Percentiles rank a stretch among this genome's conserved stretches.
Conservation (phyloP, 1,140 invertebrate genomes). For the Drosophila lacertosa region DNA sequence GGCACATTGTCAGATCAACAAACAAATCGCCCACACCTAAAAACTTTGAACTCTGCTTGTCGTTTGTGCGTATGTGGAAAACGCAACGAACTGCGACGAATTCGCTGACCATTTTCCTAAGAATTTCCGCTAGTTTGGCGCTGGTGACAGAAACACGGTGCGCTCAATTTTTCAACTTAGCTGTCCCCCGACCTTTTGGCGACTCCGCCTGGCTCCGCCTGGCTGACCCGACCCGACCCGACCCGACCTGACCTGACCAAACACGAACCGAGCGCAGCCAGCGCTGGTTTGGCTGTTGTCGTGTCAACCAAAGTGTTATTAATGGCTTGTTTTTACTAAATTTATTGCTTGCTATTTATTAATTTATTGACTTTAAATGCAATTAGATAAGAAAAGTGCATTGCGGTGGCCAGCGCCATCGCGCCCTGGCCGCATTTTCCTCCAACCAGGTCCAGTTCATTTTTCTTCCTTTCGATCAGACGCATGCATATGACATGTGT, state of each 20-base stretch:
- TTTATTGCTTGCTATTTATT: conserved; percentile 81
- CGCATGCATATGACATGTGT: conserved; percentile 56
- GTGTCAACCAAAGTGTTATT: conserved; percentile 81
- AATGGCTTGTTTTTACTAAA: conserved; percentile 83
- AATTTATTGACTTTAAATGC: conserved; percentile 81
- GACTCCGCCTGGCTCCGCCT: conserved; percentile 57
- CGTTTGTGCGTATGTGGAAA: conserved; percentile 8
- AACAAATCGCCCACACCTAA: conserved; percentile 55
- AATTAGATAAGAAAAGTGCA: conserved; percentile 82
- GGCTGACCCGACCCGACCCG: conserved; percentile 53
- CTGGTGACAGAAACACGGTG: conserved; percentile 73
- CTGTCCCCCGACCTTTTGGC: conserved; percentile 38
- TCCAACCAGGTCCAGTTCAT: conserved; percentile 40
- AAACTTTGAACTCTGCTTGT: conserved; percentile 17
- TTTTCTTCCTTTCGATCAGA: conserved; percentile 60
- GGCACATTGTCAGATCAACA: conserved; percentile 37
- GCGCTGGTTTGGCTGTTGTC: conserved; percentile 39
- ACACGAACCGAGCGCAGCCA: conserved; percentile 32
- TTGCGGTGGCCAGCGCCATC: conserved; percentile 40
- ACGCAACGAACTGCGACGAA: conserved; percentile 72
- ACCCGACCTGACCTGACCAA: conserved; percentile 38
- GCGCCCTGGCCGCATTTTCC: conserved; percentile 17
- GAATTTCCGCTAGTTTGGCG: conserved; percentile 62
- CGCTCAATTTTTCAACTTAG: conserved; percentile 79
- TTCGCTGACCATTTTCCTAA: conserved; percentile 60